Base-by-base conservation (phyloP, 2,797 vertebrate species). In the Margarornis squamiger region DNA sequence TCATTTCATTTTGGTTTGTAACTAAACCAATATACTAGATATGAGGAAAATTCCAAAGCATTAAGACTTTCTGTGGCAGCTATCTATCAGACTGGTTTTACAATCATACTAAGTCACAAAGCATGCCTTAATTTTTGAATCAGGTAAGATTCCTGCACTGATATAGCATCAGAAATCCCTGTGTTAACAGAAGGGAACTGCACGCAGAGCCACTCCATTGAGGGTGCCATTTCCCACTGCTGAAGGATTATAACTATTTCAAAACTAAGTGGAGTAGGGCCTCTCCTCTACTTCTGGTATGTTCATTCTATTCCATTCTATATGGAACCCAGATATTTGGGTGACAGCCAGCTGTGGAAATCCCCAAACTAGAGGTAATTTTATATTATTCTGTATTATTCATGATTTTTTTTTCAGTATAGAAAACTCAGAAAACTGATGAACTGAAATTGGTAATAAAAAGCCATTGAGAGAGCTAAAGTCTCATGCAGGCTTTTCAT, bases 361-460 rank as follows among this genome's bases (percentile, higher is more conserved):
- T 49, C 10, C 6, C 19, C 49, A 27, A 84, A 21, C 2, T 52
- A 59, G 15, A 62, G 11, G 11, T 7, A 66, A 26, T 73, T 85
- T 85, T 68, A 26, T 46, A 22, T 22, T 22, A 46, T 46, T 46
- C 22, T 6, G 4, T 41, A 63, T n/a, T 62, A 70, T 66, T 71
- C 5, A 2, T 46, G 0, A 0, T 22, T 46, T 49, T 49, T 59
- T 45, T 45, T 91, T 84, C 10, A 6, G 7, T 29, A 45, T 7
- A 34, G n/a, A 72, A 86, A 49, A 41, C 4, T 52, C 9, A 41
- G 46, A 84, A 85, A 79, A 52, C 10, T 34, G 6, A 20, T 46
- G 2, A n/a, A 45, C 34, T 58, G 13, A 83, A 86, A 41, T 21
- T 72, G 8, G 18, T 58, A 62, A 32, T 38, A 45, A 68, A 81